Conservation (phyloP, 2,797 vertebrate genomes). For the Aotus griseimembra region DNA sequence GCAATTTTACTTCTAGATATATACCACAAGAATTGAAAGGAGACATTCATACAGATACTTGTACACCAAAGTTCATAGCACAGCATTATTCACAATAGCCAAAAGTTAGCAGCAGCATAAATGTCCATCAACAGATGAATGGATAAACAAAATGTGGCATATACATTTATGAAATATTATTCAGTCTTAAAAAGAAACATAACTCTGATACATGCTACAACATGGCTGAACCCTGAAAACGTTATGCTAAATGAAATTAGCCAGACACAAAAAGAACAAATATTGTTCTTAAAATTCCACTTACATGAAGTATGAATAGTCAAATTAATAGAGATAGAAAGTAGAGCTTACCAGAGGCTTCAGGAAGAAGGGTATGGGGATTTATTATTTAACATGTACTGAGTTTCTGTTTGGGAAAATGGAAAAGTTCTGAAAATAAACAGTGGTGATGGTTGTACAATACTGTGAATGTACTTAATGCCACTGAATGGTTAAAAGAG, state of each 20-base stretch:
- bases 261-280: not conserved
- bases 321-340: not conserved
- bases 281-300: not conserved
- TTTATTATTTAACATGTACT: not conserved
- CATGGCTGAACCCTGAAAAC: not conserved
- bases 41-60: not conserved
- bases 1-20: not conserved
- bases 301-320: not conserved
- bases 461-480: not conserved
- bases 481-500: not conserved
- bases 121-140: not conserved
- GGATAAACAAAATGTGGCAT: not conserved
- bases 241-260: not conserved
- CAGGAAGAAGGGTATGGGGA: not conserved
- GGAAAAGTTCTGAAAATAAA: not conserved
- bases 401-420: not conserved
- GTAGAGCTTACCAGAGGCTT: not conserved
- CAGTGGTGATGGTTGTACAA: not conserved
- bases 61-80: not conserved
- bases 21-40: not conserved
- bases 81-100: not conserved
- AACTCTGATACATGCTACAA: not conserved
- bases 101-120: not conserved
- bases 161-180: not conserved
- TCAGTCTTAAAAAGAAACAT: not conserved